These are phyloP conservation scores for Drosophila kanekoi DNA, from an alignment of 2,888 invertebrate species.

Conservation along the genomic window DNA sequence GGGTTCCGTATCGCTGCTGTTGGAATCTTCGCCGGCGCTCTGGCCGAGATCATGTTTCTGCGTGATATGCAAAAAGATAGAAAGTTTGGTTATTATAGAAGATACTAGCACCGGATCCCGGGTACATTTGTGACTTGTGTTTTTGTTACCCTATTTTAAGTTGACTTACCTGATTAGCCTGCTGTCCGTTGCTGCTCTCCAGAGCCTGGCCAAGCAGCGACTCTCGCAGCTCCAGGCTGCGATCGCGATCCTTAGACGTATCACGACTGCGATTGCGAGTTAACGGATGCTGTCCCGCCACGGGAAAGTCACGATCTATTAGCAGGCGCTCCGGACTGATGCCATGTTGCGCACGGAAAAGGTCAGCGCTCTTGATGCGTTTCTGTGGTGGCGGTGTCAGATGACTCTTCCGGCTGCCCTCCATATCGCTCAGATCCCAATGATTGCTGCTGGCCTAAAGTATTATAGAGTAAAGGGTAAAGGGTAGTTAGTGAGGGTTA, in stretches of 20 bases:
- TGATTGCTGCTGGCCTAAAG: constrained; percentile 83
- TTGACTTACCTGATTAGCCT: constrained; percentile 79
- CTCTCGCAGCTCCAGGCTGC: constrained; percentile 89
- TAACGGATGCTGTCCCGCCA: constrained; percentile 83
- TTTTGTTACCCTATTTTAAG: not conserved
- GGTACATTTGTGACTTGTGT: not conserved
- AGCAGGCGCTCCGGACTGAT: constrained; percentile 84
- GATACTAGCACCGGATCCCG: not conserved
- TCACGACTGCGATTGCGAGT: constrained; percentile 83
- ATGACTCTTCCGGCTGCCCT: constrained; percentile 85
- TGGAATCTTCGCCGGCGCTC: constrained; percentile 93
- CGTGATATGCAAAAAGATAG: not conserved
- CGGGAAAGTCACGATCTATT: constrained; percentile 84
- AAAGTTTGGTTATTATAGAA: not conserved
- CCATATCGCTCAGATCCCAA: constrained; percentile 87
- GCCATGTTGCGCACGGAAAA: constrained; percentile 88
- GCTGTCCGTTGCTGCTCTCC: constrained; percentile 88
- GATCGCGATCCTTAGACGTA: constrained; percentile 86
- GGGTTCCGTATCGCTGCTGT: constrained; percentile 93
- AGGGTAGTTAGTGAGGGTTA: not conserved
- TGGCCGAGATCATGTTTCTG: constrained; percentile 87
- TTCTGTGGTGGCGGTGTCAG: constrained; percentile 88
- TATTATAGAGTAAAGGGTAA: not conserved
- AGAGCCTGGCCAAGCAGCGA: constrained; percentile 91
- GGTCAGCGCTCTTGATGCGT: constrained; percentile 89